Conservation (phyloP, 2,797 vertebrate genomes). For the Sebastes vulpes region DNA sequence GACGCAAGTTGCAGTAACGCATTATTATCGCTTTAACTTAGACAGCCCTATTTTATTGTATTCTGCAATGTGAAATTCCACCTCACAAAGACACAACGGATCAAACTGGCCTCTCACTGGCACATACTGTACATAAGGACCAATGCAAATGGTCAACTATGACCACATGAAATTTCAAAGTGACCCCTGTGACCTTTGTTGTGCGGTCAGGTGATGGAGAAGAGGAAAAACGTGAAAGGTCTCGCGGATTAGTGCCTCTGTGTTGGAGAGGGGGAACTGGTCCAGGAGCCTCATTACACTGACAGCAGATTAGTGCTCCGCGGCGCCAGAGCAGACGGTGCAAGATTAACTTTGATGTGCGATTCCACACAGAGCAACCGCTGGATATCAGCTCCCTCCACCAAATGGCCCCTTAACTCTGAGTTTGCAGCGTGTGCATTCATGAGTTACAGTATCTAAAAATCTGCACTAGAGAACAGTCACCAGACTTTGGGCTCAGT, state of each 20-base stretch:
- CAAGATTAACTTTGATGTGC: constrained; percentile 85
- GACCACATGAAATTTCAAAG: constrained; percentile 30
- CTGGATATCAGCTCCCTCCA: constrained; percentile 78
- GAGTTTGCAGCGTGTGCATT: constrained; percentile 60
- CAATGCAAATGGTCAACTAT: background rate
- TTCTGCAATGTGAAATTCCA: background rate
- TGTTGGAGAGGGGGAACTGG: constrained; percentile 67
- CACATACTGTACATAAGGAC: background rate
- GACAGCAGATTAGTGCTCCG: constrained; percentile 84
- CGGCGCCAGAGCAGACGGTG: constrained; percentile 76
- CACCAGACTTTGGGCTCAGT: background rate
- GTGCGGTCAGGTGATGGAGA: constrained; percentile 49
- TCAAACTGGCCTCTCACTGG: background rate
- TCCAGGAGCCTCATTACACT: constrained; percentile 83
- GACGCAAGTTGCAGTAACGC: background rate
- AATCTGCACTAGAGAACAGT: constrained; percentile 31
- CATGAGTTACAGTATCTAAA: constrained; percentile 53
- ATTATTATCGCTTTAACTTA: background rate
- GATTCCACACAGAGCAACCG: constrained; percentile 79
- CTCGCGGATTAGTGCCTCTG: constrained; percentile 63
- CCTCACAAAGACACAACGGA: background rate
- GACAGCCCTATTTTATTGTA: background rate
- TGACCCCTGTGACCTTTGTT: constrained; percentile 65
- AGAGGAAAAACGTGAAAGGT: constrained; percentile 56
- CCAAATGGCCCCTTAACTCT: constrained; percentile 73